Evolutionary conservation across 2,113 vertebrate genomes (phyloP).

Genomic region (Indicator indicator): DNA sequence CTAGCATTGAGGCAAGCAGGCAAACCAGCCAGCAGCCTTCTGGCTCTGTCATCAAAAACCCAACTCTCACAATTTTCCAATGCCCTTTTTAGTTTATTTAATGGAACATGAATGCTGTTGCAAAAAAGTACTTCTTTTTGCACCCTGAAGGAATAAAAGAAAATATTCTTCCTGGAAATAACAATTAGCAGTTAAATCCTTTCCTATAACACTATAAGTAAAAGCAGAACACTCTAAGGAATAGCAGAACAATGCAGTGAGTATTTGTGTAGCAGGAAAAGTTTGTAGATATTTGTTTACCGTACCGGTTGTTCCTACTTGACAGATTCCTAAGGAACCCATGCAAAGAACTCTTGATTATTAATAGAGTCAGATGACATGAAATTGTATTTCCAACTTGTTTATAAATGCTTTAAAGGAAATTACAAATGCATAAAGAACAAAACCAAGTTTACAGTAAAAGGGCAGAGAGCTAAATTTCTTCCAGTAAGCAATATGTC

Average conservation of each 20-base stretch:
- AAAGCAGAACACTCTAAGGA: slow-evolving; percentile 39
- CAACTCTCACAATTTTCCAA: neutral
- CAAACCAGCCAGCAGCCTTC: neutral
- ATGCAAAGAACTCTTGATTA: slow-evolving; percentile 31
- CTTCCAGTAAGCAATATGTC: slow-evolving; percentile 9
- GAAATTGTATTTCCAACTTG: slow-evolving; percentile 3
- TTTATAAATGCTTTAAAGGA: slow-evolving; percentile 39
- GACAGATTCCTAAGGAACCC: slow-evolving; percentile 17
- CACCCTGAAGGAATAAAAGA: neutral
- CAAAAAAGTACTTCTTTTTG: neutral
- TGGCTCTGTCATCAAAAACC: neutral
- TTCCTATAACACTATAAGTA: neutral
- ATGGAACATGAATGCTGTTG: neutral
- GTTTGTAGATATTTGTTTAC: slow-evolving; percentile 49
- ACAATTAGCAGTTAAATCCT: neutral
- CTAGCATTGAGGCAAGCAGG: neutral
- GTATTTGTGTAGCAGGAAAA: slow-evolving; percentile 39
- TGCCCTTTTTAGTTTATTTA: neutral
- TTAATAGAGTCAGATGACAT: neutral
- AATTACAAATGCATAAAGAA: slow-evolving; percentile 23
- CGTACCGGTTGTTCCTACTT: neutral
- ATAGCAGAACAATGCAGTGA: slow-evolving; percentile 10
- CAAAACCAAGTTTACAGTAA: slow-evolving; percentile 31
- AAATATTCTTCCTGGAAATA: slow-evolving; percentile 21
- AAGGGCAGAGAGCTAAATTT: slow-evolving; percentile 11